Conservation (phyloP, 2,888 invertebrate species). For the Zygothrica quintamaculata region DNA sequence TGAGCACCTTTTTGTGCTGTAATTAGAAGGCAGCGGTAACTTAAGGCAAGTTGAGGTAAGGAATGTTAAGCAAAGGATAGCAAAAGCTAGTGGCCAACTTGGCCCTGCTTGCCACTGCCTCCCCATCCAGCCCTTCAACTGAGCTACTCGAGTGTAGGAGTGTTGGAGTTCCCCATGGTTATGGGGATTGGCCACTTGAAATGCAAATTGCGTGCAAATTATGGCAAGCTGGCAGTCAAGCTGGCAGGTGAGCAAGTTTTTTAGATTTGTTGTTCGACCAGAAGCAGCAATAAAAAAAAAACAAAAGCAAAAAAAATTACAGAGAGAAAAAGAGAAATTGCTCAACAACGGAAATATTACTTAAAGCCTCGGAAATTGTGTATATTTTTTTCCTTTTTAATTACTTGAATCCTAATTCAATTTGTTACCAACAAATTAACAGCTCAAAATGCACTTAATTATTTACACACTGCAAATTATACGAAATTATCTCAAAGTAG, state of each 20-base stretch:
- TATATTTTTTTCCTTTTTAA: slow-evolving; percentile 70
- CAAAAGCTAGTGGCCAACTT: slow-evolving; percentile 60
- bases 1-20: slow-evolving; percentile 66
- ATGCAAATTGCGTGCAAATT: slow-evolving; percentile 85
- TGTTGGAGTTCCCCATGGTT: too few relatives aligned
- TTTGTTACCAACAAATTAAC: slow-evolving; percentile 34
- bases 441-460: slow-evolving; percentile 5
- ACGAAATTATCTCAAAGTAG: too few relatives aligned
- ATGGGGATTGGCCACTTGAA: slow-evolving; percentile 87
- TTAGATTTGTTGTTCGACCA: slow-evolving; percentile 44
- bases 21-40: slow-evolving; percentile 70
- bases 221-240: slow-evolving; percentile 85
- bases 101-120: too few relatives aligned
- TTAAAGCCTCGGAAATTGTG: slow-evolving; percentile 57
- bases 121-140: too few relatives aligned
- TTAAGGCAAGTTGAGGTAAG: slow-evolving; percentile 5
- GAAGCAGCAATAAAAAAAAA: not conserved
- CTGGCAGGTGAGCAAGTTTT: slow-evolving; percentile 64
- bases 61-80: slow-evolving; percentile 15
- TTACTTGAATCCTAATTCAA: slow-evolving; percentile 65
- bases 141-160: too few relatives aligned
- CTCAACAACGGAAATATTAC: slow-evolving; percentile 60
- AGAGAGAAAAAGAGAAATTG: slow-evolving; percentile 27
- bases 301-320: slow-evolving; percentile 4
- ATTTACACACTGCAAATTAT: too few relatives aligned